These are phyloP conservation scores for Forbesichthys papilliferus DNA, from an alignment of 2,113 vertebrate species.

Conservation along the genomic window DNA sequence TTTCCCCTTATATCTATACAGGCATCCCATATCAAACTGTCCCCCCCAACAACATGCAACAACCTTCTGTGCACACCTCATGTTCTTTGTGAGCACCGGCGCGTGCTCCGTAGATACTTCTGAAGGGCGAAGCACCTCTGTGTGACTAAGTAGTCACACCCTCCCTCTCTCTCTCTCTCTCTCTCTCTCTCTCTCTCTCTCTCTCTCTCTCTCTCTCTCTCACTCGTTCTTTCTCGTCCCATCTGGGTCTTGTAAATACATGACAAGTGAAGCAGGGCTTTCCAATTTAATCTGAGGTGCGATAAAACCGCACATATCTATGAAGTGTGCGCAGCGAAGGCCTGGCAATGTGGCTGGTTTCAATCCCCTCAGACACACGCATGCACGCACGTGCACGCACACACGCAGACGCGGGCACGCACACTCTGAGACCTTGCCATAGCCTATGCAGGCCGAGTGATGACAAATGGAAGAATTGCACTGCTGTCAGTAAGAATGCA, in stretches of 20 bases:
- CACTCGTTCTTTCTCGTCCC: constrained; percentile 53
- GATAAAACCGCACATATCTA: constrained; percentile 73
- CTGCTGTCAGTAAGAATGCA: no score
- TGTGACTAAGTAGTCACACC: constrained; percentile 22
- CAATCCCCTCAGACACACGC: constrained; percentile 42
- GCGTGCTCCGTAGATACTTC: constrained; percentile 11
- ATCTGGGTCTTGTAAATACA: constrained; percentile 70
- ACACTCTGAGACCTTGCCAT: constrained; percentile 41
- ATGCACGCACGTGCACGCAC: background rate
- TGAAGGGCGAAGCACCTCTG: constrained; percentile 16
- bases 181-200: constrained; percentile 40
- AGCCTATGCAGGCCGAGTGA: constrained; percentile 30
- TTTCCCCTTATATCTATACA: no score
- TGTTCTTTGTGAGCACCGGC: constrained; percentile 18
- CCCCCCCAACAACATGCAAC: constrained; percentile 5
- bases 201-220: constrained; percentile 2
- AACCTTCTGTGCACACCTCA: constrained; percentile 10
- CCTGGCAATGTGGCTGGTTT: constrained; percentile 51
- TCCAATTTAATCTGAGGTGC: constrained; percentile 71
- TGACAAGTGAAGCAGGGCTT: constrained; percentile 67
- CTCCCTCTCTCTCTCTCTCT: constrained; percentile 15
- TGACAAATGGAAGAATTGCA: constrained; percentile 11
- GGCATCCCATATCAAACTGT: constrained; percentile 31
- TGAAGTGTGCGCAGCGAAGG: constrained; percentile 56
- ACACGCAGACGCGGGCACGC: constrained; percentile 51